A percentile compares a stretch with the other conserved stretches of the same genome.
Conservation (phyloP, 2,888 invertebrate species). For the Coronaproctus castanopsis region DNA sequence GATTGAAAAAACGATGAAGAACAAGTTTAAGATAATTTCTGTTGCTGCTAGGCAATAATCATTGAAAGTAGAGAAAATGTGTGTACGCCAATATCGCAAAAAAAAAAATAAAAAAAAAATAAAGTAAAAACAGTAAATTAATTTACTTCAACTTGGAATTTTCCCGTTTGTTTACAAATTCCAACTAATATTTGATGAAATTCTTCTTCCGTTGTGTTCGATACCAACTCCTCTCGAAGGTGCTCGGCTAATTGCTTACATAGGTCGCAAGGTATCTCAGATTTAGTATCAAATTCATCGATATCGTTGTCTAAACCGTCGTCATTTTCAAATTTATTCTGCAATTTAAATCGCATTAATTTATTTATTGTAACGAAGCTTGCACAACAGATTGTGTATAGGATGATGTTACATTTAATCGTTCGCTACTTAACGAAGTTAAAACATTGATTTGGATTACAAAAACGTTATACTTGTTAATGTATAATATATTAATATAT, state of each 20-base stretch:
- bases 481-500: no score
- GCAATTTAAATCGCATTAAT: constrained; percentile 11
- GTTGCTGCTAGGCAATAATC: no score
- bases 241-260: constrained; percentile 65
- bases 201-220: constrained; percentile 66
- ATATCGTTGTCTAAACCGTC: not conserved
- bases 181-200: constrained; percentile 47
- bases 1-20: no score
- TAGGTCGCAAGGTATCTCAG: constrained; percentile 60
- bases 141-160: constrained; percentile 47
- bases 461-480: no score
- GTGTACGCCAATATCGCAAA: no score
- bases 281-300: not conserved
- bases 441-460: no score
- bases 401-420: not conserved
- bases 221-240: constrained; percentile 53
- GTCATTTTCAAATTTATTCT: no score
- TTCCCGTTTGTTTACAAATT: constrained; percentile 56
- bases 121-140: no score
- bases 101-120: no score
- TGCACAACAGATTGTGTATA: not conserved
- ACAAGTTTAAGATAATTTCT: no score
- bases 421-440: no score
- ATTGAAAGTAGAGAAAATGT: no score
- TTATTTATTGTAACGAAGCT: not conserved